Evolutionary conservation across 1,140 invertebrate species (phyloP).

Genomic region (Bombus pascuorum): DNA sequence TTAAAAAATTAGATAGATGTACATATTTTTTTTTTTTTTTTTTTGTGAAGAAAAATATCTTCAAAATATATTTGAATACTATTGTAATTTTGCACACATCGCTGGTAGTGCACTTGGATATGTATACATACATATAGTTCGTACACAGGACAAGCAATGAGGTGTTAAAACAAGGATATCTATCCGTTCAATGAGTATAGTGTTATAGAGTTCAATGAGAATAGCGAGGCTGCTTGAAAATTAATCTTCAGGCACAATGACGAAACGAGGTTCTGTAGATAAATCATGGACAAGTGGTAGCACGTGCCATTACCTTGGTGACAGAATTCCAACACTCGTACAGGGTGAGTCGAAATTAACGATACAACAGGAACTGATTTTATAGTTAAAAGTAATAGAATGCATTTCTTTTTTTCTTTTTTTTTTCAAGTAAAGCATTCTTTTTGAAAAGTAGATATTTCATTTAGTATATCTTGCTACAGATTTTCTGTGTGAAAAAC

Average conservation of each 20-base stretch:
- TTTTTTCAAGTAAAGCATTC: too few relatives aligned
- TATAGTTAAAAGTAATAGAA: too few relatives aligned
- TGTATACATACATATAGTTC: neutral
- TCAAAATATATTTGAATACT: neutral
- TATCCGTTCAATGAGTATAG: neutral
- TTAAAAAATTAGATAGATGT: too few relatives aligned
- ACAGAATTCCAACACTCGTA: constrained; percentile 32
- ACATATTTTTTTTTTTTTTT: too few relatives aligned
- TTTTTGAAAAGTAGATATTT: too few relatives aligned
- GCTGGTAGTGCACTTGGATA: neutral
- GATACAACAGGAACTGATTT: neutral
- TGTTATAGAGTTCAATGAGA: too few relatives aligned
- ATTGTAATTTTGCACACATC: neutral
- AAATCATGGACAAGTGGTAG: constrained; percentile 28
- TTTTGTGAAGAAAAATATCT: neutral
- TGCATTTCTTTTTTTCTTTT: too few relatives aligned
- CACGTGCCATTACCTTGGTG: constrained; percentile 68
- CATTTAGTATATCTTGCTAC: too few relatives aligned
- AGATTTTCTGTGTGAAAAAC: too few relatives aligned
- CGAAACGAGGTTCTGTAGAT: constrained; percentile 31
- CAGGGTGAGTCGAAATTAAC: neutral
- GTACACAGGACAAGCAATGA: neutral
- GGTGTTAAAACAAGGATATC: neutral
- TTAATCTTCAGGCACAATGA: constrained; percentile 8
- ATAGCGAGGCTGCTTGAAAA: neutral